These are phyloP conservation scores for Melanotaenia boesemani DNA, from an alignment of 2,797 vertebrate species.

Conservation along the genomic window DNA sequence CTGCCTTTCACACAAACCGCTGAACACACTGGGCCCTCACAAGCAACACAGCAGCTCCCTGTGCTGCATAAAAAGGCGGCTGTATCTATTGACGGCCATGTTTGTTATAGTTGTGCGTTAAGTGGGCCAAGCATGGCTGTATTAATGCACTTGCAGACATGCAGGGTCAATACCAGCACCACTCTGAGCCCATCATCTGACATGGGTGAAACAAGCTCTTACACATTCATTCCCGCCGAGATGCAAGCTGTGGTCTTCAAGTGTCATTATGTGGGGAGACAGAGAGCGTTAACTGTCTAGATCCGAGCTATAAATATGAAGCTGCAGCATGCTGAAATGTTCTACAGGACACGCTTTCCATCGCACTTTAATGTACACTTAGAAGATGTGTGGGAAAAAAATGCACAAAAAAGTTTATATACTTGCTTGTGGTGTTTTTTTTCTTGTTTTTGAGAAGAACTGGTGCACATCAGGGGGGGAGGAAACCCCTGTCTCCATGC, in stretches of 20 bases:
- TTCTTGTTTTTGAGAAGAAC: neutral
- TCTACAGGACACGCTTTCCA: neutral
- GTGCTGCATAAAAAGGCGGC: slow-evolving; percentile 41
- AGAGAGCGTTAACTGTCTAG: slow-evolving; percentile 18
- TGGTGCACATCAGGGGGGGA: too few relatives aligned
- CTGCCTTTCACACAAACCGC: slow-evolving; percentile 41
- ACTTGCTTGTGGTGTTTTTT: neutral
- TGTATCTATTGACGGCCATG: slow-evolving; percentile 58
- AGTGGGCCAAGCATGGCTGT: slow-evolving; percentile 49
- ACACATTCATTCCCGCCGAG: slow-evolving; percentile 36
- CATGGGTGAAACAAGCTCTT: slow-evolving; percentile 48
- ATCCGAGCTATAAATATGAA: slow-evolving; percentile 9
- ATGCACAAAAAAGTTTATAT: neutral
- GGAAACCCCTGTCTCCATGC: too few relatives aligned
- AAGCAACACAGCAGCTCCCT: slow-evolving; percentile 42
- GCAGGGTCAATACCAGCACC: slow-evolving; percentile 51
- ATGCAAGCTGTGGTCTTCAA: slow-evolving; percentile 41
- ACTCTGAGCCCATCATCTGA: slow-evolving; percentile 39
- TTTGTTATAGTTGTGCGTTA: slow-evolving; percentile 69
- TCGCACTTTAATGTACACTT: too few relatives aligned
- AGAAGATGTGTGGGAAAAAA: neutral
- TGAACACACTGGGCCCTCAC: slow-evolving; percentile 45
- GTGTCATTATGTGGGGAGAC: slow-evolving; percentile 51
- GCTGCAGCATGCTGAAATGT: slow-evolving; percentile 6
- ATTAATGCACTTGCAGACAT: slow-evolving; percentile 69